These are phyloP conservation scores for Drosophila ohnishii DNA, from an alignment of 1,140 invertebrate genomes.

Conservation along the genomic window DNA sequence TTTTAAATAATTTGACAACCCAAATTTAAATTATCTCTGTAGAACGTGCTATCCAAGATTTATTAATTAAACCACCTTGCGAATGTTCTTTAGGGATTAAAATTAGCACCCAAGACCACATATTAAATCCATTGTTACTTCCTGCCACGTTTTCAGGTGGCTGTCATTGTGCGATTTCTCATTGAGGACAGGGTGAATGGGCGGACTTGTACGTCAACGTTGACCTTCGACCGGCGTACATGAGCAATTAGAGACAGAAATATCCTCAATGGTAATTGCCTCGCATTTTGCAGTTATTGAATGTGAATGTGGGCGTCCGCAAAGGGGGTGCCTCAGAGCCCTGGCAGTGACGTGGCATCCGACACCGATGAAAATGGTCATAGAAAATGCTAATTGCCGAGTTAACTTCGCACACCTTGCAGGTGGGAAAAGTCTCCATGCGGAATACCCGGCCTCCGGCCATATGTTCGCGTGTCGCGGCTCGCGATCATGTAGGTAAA, in stretches of 20 bases:
- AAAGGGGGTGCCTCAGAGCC: neutral
- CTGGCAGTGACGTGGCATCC: conserved; percentile 7
- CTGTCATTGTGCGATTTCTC: conserved; percentile 13
- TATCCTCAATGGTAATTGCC: conserved; percentile 31
- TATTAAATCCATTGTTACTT: neutral
- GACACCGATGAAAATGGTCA: conserved; percentile 25
- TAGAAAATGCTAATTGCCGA: conserved; percentile 44
- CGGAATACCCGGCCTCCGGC: neutral
- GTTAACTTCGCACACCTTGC: conserved; percentile 43
- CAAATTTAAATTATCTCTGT: neutral
- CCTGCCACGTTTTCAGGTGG: neutral
- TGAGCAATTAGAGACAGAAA: conserved; percentile 18
- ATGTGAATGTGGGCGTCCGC: conserved; percentile 8
- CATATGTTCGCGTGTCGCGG: conserved; percentile 30
- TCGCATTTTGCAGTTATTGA: conserved; percentile 49
- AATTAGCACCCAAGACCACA: neutral
- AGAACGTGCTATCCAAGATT: neutral
- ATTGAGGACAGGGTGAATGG: neutral
- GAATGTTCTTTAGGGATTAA: neutral
- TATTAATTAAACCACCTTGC: neutral
- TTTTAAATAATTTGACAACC: neutral
- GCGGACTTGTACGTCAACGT: conserved; percentile 18
- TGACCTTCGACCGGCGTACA: conserved; percentile 22
- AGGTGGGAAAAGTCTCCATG: conserved; percentile 22
- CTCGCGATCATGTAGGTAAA: conserved; percentile 30